Percentiles rank a stretch among this genome's conserved stretches.
Conservation (phyloP, 2,113 vertebrate species). For the Asarcornis scutulata region DNA sequence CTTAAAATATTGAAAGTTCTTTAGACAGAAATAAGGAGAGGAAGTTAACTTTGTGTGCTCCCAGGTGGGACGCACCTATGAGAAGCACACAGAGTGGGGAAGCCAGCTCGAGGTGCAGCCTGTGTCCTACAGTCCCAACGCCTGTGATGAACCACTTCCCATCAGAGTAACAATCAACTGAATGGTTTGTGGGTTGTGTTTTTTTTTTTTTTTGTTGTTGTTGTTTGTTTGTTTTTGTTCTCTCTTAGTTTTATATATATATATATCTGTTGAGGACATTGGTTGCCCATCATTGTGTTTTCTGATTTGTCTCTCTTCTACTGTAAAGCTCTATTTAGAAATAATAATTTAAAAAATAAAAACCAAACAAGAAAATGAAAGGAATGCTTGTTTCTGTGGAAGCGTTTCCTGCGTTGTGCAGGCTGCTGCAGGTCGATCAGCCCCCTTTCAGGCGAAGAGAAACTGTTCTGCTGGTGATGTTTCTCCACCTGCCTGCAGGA, state of each 20-base stretch:
- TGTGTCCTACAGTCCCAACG: conserved; percentile 22
- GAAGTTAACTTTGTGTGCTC: background rate
- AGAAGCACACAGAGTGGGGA: background rate
- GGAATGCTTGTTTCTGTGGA: background rate
- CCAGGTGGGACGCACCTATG: too few relatives aligned
- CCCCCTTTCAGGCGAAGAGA: background rate
- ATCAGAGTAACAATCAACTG: background rate
- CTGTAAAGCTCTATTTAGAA: background rate
- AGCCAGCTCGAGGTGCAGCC: conserved; percentile 4
- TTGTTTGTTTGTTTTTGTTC: too few relatives aligned
- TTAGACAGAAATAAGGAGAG: conserved; percentile 8
- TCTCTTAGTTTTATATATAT: background rate
- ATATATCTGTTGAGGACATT: background rate
- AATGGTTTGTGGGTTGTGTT: too few relatives aligned
- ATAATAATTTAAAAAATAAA: background rate
- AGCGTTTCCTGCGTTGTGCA: background rate
- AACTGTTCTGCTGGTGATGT: background rate
- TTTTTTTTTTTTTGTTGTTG: background rate
- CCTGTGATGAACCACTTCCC: conserved; percentile 28
- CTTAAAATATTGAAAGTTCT: background rate
- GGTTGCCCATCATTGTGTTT: background rate
- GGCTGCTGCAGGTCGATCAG: background rate
- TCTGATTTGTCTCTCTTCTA: background rate
- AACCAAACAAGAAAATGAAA: background rate
- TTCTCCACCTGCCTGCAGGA: background rate